These are phyloP conservation scores for Triops cancriformis DNA, from an alignment of 1,140 invertebrate species.

Conservation along the genomic window DNA sequence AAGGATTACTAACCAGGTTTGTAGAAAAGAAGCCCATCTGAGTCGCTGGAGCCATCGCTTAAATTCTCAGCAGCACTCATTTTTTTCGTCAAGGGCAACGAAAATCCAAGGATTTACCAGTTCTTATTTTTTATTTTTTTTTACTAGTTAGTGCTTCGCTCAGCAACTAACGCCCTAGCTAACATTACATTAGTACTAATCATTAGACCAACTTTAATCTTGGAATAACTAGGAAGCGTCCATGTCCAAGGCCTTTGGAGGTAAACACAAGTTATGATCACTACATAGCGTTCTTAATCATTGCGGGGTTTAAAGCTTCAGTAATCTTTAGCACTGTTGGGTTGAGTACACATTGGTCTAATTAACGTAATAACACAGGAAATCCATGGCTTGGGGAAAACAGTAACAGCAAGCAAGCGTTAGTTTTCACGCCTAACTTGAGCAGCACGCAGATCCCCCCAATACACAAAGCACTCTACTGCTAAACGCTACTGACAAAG, in stretches of 20 bases:
- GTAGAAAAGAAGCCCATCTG: neutral
- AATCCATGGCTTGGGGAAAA: neutral
- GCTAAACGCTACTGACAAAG: conserved; percentile 8
- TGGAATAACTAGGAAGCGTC: neutral
- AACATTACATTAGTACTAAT: neutral
- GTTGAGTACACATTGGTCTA: no score
- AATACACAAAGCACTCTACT: conserved; percentile 2
- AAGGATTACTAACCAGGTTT: neutral
- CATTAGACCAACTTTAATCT: neutral
- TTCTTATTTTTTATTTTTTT: no score
- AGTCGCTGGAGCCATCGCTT: neutral
- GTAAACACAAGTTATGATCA: neutral
- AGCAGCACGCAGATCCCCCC: neutral
- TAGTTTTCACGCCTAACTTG: neutral
- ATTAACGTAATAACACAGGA: neutral
- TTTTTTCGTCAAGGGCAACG: neutral
- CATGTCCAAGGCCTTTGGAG: neutral
- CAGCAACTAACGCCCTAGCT: neutral
- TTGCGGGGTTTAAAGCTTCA: neutral
- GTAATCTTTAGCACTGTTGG: no score
- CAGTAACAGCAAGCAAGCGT: neutral
- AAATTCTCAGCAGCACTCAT: neutral
- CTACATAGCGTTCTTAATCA: neutral
- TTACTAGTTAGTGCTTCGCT: neutral
- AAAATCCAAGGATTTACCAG: neutral